These are phyloP conservation scores for Disparrhopalites patrizii DNA, from an alignment of 2,888 invertebrate species.

Conservation along the genomic window DNA sequence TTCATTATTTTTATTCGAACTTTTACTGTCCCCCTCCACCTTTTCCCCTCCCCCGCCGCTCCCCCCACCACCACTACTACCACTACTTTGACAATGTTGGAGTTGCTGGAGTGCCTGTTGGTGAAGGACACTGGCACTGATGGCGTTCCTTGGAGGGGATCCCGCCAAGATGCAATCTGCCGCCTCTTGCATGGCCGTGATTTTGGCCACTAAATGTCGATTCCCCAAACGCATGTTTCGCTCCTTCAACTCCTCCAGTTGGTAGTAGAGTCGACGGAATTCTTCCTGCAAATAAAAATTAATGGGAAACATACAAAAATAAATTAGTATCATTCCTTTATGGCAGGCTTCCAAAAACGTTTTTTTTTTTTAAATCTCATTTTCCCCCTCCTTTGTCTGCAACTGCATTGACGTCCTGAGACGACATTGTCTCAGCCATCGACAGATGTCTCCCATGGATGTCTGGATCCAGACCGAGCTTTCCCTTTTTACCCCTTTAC, in stretches of 20 bases:
- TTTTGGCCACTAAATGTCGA: conserved; percentile 67
- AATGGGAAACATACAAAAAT: neutral
- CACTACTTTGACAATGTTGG: neutral
- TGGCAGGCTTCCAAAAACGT: too few species aligned
- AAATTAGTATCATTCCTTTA: too few species aligned
- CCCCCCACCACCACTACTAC: neutral
- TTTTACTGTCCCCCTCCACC: neutral
- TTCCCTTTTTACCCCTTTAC: too few species aligned
- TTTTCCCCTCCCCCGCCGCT: neutral
- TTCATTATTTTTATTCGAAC: too few species aligned
- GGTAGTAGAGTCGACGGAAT: conserved; percentile 72
- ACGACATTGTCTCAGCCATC: neutral
- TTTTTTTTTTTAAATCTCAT: too few species aligned
- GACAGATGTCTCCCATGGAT: too few species aligned
- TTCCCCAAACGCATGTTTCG: conserved; percentile 71
- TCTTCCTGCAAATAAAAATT: conserved; percentile 62
- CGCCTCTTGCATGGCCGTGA: conserved; percentile 77
- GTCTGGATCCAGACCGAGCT: too few species aligned
- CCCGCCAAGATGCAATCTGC: conserved; percentile 52
- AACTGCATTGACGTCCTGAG: neutral
- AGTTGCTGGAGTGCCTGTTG: neutral
- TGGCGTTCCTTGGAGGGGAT: neutral
- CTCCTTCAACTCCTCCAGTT: conserved; percentile 74
- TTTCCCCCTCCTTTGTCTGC: too few species aligned
- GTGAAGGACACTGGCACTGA: neutral